These are phyloP conservation scores for Psittacula echo DNA, from an alignment of 2,797 vertebrate genomes.

Conservation along the genomic window DNA sequence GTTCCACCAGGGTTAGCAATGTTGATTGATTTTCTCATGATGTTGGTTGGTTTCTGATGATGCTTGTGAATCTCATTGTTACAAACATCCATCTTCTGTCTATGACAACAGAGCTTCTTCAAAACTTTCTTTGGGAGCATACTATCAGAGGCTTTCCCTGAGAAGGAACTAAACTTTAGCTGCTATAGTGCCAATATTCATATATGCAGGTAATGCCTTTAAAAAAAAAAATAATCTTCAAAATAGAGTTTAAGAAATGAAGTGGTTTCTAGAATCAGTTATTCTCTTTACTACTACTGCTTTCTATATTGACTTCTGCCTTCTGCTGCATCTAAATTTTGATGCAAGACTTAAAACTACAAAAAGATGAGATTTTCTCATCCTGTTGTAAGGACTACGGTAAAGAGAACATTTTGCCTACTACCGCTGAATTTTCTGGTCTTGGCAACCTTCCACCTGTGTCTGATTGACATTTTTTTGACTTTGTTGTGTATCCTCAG, in stretches of 20 bases:
- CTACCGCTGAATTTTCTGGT: neutral
- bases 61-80: neutral
- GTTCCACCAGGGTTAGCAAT: neutral
- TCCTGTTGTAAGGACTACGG: neutral
- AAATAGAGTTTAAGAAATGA: neutral
- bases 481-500: neutral
- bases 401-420: neutral
- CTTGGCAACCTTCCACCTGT: neutral
- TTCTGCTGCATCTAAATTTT: neutral
- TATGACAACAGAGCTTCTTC: neutral
- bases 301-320: neutral
- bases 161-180: neutral
- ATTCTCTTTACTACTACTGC: neutral
- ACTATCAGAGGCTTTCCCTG: neutral
- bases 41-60: neutral
- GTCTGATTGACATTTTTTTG: neutral
- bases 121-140: neutral
- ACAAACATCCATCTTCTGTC: neutral
- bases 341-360: neutral
- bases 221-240: neutral
- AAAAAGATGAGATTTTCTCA: neutral
- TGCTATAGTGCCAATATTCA: neutral
- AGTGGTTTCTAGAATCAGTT: neutral
- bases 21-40: conserved; percentile 5
- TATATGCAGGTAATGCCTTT: neutral